A percentile compares a stretch with the other conserved stretches of the same genome.
Evolutionary conservation across 1,140 invertebrate genomes (phyloP).

Genomic region (Musca vetustissima): DNA sequence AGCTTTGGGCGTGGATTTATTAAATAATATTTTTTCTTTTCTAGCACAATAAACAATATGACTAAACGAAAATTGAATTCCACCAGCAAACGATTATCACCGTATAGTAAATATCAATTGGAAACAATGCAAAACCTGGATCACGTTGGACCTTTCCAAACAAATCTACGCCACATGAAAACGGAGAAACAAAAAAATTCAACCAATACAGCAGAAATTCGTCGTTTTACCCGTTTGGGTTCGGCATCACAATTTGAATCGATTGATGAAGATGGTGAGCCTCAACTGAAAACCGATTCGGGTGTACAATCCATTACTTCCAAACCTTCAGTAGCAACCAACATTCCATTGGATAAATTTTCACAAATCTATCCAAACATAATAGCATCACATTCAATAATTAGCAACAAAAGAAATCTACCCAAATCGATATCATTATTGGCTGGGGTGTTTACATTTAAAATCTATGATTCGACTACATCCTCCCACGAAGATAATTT

Average conservation of each 20-base stretch:
- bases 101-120: too few species aligned
- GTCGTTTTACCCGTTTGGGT: slow-evolving; percentile 4
- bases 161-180: too few species aligned
- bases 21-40: too few species aligned
- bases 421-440: slow-evolving; percentile 48
- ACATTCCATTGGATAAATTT: not conserved
- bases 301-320: slow-evolving; percentile 24
- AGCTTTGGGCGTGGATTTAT: too few species aligned
- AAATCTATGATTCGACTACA: slow-evolving; percentile 38
- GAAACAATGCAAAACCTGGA: too few species aligned
- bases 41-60: too few species aligned
- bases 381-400: not conserved
- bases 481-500: slow-evolving; percentile 4
- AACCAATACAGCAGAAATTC: not conserved
- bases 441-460: slow-evolving; percentile 44
- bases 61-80: too few species aligned
- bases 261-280: slow-evolving; percentile 25
- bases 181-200: too few species aligned
- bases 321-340: not conserved
- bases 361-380: not conserved
- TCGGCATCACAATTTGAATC: slow-evolving; percentile 24
- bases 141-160: too few species aligned
- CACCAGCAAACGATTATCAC: too few species aligned
- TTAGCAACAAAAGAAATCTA: slow-evolving; percentile 22
- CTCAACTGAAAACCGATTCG: slow-evolving; percentile 25